Conservation (phyloP, 2,888 invertebrate species). For the Eutolmus rufibarbis region DNA sequence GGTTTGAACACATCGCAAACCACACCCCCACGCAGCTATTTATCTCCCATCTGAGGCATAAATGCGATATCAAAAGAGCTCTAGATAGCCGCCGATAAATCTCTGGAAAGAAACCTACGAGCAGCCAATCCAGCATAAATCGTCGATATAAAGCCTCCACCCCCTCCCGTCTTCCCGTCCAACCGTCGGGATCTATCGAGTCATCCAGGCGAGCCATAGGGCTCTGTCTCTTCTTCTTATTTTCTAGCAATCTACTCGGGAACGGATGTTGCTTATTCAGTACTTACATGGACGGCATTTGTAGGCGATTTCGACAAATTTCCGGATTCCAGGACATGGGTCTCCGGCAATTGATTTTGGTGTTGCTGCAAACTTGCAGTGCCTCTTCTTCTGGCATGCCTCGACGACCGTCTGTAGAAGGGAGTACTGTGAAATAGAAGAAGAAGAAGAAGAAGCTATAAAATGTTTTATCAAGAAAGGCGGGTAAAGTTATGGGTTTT, state of each 20-base stretch:
- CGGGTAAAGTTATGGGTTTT: neutral
- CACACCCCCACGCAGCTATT: neutral
- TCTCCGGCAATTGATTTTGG: constrained; percentile 88
- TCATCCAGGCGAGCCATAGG: neutral
- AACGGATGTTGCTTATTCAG: constrained; percentile 37
- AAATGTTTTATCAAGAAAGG: neutral
- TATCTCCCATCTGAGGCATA: constrained; percentile 9
- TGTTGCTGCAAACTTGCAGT: constrained; percentile 89
- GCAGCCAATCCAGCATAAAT: constrained; percentile 35
- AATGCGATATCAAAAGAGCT: constrained; percentile 35
- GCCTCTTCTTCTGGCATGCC: constrained; percentile 90
- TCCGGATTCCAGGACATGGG: constrained; percentile 89
- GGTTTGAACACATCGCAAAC: neutral
- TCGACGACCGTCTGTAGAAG: constrained; percentile 94
- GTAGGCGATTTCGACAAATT: constrained; percentile 95
- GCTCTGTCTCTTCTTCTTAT: neutral
- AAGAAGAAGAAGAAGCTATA: constrained; percentile 36
- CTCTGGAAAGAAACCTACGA: constrained; percentile 10
- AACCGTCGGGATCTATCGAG: neutral
- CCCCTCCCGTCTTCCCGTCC: neutral
- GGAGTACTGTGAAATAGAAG: constrained; percentile 71
- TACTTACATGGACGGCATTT: constrained; percentile 96
- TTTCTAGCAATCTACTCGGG: neutral
- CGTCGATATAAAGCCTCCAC: neutral
- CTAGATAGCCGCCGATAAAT: constrained; percentile 22